These are phyloP conservation scores for Limnephilus auricula DNA, from an alignment of 2,888 invertebrate species.

Conservation along the genomic window DNA sequence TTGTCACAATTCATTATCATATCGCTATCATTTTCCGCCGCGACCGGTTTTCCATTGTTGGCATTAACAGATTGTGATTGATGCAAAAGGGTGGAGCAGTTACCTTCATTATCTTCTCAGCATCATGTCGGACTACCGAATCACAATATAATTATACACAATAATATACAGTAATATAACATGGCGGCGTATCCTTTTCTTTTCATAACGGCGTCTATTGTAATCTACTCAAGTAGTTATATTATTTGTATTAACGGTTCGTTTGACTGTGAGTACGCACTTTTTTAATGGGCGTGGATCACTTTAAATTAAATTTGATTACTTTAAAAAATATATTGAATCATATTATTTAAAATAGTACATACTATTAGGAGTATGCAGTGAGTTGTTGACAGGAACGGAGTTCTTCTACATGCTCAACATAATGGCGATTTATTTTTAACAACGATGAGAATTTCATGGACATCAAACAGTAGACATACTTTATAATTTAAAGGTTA, in stretches of 20 bases:
- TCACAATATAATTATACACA: slow-evolving; percentile 8
- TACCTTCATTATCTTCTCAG: slow-evolving; percentile 23
- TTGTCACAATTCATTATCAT: slow-evolving; percentile 49
- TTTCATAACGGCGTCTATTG: slow-evolving; percentile 27
- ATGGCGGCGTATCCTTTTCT: slow-evolving; percentile 15
- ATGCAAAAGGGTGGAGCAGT: slow-evolving; percentile 39
- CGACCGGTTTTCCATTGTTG: slow-evolving; percentile 47
- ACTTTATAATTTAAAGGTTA: too few species aligned
- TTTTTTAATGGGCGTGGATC: not conserved
- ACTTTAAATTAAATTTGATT: not conserved
- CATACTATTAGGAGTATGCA: too few species aligned
- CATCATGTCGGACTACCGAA: slow-evolving; percentile 39
- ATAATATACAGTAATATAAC: not conserved
- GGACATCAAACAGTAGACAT: too few species aligned
- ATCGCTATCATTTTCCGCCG: slow-evolving; percentile 50
- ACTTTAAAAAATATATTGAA: not conserved
- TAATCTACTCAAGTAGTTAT: slow-evolving; percentile 35
- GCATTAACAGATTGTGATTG: slow-evolving; percentile 44
- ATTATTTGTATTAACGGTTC: slow-evolving; percentile 30
- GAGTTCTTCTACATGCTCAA: too few species aligned
- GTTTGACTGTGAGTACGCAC: not conserved
- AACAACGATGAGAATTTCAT: too few species aligned
- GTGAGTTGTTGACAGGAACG: too few species aligned
- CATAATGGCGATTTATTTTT: too few species aligned
- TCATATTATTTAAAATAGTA: too few species aligned